Percentiles rank a stretch among this genome's conserved stretches.
Conservation (phyloP, 2,113 vertebrate species). For the Oreochromis tanganicae region DNA sequence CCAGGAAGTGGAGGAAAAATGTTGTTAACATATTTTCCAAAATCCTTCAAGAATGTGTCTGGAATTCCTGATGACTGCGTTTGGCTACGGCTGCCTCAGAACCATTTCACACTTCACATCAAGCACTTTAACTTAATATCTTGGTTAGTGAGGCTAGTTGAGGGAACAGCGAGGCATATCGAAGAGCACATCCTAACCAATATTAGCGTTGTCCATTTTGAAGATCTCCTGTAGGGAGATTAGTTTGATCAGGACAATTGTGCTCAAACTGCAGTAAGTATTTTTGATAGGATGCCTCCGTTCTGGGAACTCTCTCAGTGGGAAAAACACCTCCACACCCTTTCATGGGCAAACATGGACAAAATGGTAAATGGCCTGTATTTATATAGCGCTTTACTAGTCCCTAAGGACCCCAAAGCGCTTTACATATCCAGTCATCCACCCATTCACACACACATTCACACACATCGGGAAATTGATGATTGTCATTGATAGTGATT, state of each 20-base stretch:
- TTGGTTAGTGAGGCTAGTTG: background rate
- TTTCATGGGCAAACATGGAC: background rate
- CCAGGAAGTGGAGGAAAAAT: conserved; percentile 15
- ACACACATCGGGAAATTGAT: background rate
- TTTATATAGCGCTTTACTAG: too few relatives aligned
- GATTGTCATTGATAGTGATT: background rate
- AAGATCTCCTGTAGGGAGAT: background rate
- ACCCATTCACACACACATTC: too few relatives aligned
- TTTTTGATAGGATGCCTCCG: background rate
- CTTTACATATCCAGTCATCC: too few relatives aligned
- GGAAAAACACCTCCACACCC: background rate
- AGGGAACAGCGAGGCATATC: background rate
- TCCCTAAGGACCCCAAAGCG: too few relatives aligned
- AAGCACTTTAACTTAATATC: background rate
- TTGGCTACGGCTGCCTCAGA: background rate
- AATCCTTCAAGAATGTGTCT: background rate
- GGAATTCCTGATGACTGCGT: background rate
- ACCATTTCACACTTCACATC: conserved; percentile 10
- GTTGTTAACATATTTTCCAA: background rate
- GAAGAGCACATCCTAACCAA: background rate
- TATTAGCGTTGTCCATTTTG: background rate
- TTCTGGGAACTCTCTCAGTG: background rate
- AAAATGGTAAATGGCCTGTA: too few relatives aligned
- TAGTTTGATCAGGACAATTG: background rate
- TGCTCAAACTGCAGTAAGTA: background rate